Evolutionary conservation across 1,140 invertebrate species (phyloP), one percentile per base, ranked within the genome.

Genomic region (Sminthurides bifidus): DNA sequence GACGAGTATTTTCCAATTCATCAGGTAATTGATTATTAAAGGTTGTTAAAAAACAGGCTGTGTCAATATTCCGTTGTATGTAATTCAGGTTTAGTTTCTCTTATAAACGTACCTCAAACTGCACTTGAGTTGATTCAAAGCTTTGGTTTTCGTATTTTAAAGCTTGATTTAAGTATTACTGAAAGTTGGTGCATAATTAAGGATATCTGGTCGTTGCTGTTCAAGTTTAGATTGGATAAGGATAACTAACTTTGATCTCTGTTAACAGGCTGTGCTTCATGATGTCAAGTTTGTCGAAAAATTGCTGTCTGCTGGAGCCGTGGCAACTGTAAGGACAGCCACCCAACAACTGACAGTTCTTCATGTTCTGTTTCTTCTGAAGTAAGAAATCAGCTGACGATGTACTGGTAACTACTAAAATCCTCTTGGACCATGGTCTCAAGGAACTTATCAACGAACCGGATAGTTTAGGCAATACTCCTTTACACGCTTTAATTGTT

Each of bases 1-100:
- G 82, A 84, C 66, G 82, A 84, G 71, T 83, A 82, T 67, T 83
- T 81, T 71, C 82, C 82, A 5, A 81, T 84, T 49, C 82, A 84
- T 67, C 81, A 83, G 65, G 81, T 62, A 26, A 27, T 48, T 37
- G 12, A 37, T 37, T 37, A 37, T 17, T 37, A 17, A 37, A 12
- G n/a, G n/a, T n/a, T n/a, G n/a, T n/a, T n/a, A n/a, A n/a, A n/a
- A n/a, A n/a, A n/a, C n/a, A n/a, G n/a, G n/a, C n/a, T n/a, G n/a
- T n/a, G n/a, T n/a, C n/a, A n/a, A n/a, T n/a, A n/a, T n/a, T n/a
- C n/a, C n/a, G n/a, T n/a, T n/a, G n/a, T n/a, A n/a, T n/a, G n/a
- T n/a, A n/a, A n/a, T n/a, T n/a, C n/a, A n/a, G n/a, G n/a, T n/a
- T n/a, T n/a, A n/a, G n/a, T n/a, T n/a, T n/a, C n/a, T n/a, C n/a